Conservation (phyloP, 92 coral and sea anemone genomes). For the Palythoa caribaeorum region DNA sequence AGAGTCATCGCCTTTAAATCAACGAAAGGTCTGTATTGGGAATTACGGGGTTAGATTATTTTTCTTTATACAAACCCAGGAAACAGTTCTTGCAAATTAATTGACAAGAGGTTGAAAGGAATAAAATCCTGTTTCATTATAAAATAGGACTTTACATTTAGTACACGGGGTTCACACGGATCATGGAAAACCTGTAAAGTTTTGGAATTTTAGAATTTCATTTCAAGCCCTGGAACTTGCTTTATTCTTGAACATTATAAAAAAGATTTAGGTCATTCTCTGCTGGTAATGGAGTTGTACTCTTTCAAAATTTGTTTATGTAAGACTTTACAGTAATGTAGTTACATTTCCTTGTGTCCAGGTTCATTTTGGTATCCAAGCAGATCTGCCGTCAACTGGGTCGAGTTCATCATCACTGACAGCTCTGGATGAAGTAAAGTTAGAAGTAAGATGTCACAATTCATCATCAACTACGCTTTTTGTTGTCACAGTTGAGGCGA, state of each 20-base stretch:
- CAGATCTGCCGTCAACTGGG: conserved; percentile 59
- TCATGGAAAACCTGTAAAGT: too few species aligned
- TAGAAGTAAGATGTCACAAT: conserved; percentile 66
- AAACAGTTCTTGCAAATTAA: not conserved
- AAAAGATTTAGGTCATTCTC: too few species aligned
- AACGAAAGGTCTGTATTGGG: conserved; percentile 65
- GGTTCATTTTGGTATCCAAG: conserved; percentile 65
- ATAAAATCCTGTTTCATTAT: too few species aligned
- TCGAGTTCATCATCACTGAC: conserved; percentile 65
- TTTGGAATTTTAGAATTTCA: too few species aligned
- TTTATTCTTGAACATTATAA: too few species aligned
- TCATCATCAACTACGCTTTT: too few species aligned
- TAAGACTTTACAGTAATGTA: not conserved
- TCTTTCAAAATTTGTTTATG: too few species aligned
- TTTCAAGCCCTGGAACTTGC: too few species aligned
- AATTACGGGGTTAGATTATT: not conserved
- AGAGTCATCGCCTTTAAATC: conserved; percentile 77
- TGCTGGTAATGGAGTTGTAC: too few species aligned
- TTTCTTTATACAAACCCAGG: not conserved
- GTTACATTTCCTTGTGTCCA: not conserved
- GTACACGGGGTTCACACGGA: too few species aligned
- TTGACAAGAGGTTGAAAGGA: not conserved
- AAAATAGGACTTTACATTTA: too few species aligned
- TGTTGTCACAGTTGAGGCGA: too few species aligned
- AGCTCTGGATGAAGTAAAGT: conserved; percentile 79